These are phyloP conservation scores for Sebastes itinus DNA, from an alignment of 2,797 vertebrate genomes.

Conservation along the genomic window DNA sequence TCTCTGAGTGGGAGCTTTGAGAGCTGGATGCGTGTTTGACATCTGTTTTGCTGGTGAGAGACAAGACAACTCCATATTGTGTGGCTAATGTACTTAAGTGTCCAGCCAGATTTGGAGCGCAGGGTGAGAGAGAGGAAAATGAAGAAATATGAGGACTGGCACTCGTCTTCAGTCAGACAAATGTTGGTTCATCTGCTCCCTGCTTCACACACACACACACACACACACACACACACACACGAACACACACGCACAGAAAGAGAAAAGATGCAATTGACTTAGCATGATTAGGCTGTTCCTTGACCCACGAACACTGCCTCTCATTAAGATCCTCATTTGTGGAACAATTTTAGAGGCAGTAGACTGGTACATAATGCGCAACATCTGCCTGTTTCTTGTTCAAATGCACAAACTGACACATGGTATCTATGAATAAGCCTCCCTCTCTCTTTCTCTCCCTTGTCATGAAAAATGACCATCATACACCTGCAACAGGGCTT, in stretches of 20 bases:
- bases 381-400: constrained; percentile 81
- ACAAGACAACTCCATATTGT: constrained; percentile 73
- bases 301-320: constrained; percentile 78
- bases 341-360: constrained; percentile 81
- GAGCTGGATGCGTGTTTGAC: constrained; percentile 50
- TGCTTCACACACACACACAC: constrained; percentile 18
- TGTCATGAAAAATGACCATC: constrained; percentile 48
- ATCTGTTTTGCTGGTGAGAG: constrained; percentile 69
- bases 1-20: constrained; percentile 21
- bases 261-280: constrained; percentile 76
- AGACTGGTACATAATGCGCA: constrained; percentile 79
- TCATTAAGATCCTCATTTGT: constrained; percentile 84
- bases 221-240: constrained; percentile 4
- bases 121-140: constrained; percentile 59
- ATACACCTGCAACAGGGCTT: constrained; percentile 56
- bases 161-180: constrained; percentile 67
- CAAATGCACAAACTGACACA: constrained; percentile 69
- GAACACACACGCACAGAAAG: not conserved
- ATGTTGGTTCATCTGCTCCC: constrained; percentile 77
- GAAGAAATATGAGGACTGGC: constrained; percentile 73
- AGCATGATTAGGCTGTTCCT: constrained; percentile 80
- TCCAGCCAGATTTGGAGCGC: constrained; percentile 65
- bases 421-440: constrained; percentile 68
- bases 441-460: constrained; percentile 2
- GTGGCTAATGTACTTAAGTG: constrained; percentile 68